Conservation (phyloP, 2,113 vertebrate species). For the Phoxinus phoxinus region DNA sequence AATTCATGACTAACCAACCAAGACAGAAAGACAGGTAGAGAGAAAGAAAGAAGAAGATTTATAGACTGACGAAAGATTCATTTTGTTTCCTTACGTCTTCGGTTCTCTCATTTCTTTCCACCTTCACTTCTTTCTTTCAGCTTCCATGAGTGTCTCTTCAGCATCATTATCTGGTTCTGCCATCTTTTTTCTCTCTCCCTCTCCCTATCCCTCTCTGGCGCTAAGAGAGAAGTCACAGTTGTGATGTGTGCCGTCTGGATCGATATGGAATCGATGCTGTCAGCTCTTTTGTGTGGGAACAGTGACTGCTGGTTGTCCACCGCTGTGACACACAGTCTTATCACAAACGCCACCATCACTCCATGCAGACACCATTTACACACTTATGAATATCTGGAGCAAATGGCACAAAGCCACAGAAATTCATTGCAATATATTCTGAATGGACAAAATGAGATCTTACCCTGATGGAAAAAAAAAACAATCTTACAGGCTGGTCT, state of each 20-base stretch:
- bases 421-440: too few species aligned
- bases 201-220: not conserved
- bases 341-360: conserved; percentile 46
- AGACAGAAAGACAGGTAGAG: not conserved
- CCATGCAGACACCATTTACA: conserved; percentile 7
- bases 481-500: not conserved
- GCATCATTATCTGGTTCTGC: conserved; percentile 39
- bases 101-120: not conserved
- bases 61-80: not conserved
- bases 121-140: not conserved
- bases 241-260: conserved; percentile 58
- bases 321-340: conserved; percentile 36
- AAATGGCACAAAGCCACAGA: not conserved
- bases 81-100: not conserved
- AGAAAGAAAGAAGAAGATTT: not conserved
- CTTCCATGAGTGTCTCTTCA: conserved; percentile 2
- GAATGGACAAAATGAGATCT: not conserved
- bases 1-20: not conserved
- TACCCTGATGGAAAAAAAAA: not conserved
- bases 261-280: conserved; percentile 60
- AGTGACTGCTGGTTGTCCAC: conserved; percentile 48
- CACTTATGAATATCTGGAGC: not conserved
- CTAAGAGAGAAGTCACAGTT: conserved; percentile 45
- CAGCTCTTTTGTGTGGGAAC: conserved; percentile 48
- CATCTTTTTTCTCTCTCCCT: conserved; percentile 36